These are phyloP conservation scores for Dasyprocta punctata DNA, from an alignment of 2,113 vertebrate genomes.

Conservation along the genomic window DNA sequence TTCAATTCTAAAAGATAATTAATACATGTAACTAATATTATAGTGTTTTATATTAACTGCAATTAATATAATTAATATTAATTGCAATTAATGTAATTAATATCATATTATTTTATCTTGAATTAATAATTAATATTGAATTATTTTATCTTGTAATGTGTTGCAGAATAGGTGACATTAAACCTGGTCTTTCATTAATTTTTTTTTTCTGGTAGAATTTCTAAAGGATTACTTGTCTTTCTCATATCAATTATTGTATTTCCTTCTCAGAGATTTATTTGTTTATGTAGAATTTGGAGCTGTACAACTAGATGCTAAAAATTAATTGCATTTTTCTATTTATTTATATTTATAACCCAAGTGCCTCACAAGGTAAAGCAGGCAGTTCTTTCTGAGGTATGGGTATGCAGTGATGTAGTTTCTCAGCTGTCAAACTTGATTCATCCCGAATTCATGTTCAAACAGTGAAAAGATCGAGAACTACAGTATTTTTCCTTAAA, in stretches of 20 bases:
- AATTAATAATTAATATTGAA: too few relatives aligned
- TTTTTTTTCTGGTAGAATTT: background rate
- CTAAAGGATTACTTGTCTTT: background rate
- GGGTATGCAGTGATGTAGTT: background rate
- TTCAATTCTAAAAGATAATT: background rate
- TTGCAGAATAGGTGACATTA: background rate
- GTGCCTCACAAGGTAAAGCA: background rate
- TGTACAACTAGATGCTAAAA: background rate
- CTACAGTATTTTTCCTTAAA: background rate
- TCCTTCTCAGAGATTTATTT: background rate
- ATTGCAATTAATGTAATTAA: too few relatives aligned
- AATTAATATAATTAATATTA: too few relatives aligned
- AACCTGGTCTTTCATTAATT: slow-evolving; percentile 5
- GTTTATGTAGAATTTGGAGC: background rate
- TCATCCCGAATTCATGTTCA: background rate
- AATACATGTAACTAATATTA: background rate
- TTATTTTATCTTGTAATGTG: background rate
- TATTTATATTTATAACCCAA: background rate
- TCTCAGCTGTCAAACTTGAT: background rate
- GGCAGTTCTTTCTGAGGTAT: background rate
- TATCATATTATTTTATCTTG: too few relatives aligned
- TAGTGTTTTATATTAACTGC: too few relatives aligned
- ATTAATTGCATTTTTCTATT: background rate
- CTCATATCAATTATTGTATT: background rate
- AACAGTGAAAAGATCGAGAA: background rate